Evolutionary conservation across 1,140 invertebrate genomes (phyloP).

Genomic region (Orchesella cincta): DNA sequence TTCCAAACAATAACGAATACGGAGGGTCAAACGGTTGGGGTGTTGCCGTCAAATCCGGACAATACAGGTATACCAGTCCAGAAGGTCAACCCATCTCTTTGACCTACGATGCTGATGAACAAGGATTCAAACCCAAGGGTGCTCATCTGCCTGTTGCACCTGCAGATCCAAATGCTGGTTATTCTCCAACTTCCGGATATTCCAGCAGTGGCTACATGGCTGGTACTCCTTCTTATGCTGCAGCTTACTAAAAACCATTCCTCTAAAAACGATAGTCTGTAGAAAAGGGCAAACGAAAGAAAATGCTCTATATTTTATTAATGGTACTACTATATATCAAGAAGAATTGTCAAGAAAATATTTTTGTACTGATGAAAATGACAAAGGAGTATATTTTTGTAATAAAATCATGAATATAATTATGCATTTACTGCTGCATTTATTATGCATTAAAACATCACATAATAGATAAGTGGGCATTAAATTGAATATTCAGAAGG

Average conservation of each 20-base stretch:
- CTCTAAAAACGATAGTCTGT: too few species aligned
- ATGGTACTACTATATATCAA: too few species aligned
- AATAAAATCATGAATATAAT: not conserved
- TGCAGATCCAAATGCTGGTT: not conserved
- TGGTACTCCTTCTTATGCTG: too few species aligned
- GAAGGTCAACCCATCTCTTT: constrained; percentile 10
- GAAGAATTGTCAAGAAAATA: too few species aligned
- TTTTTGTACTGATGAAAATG: not conserved
- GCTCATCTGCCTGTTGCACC: constrained; percentile 13
- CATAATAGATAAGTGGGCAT: too few species aligned
- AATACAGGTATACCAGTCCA: constrained; percentile 1
- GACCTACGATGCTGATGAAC: constrained; percentile 1
- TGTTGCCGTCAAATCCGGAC: not conserved
- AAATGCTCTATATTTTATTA: too few species aligned
- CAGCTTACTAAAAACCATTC: too few species aligned
- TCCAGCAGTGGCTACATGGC: not conserved
- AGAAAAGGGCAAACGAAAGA: too few species aligned
- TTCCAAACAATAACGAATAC: not conserved
- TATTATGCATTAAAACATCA: not conserved
- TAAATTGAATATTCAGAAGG: too few species aligned
- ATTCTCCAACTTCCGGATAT: constrained; percentile 1
- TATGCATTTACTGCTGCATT: not conserved
- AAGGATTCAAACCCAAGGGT: not conserved
- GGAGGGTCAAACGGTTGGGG: not conserved
- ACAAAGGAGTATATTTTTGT: not conserved